Conservation (phyloP, 1,140 invertebrate genomes). For the Theocolax elegans region DNA sequence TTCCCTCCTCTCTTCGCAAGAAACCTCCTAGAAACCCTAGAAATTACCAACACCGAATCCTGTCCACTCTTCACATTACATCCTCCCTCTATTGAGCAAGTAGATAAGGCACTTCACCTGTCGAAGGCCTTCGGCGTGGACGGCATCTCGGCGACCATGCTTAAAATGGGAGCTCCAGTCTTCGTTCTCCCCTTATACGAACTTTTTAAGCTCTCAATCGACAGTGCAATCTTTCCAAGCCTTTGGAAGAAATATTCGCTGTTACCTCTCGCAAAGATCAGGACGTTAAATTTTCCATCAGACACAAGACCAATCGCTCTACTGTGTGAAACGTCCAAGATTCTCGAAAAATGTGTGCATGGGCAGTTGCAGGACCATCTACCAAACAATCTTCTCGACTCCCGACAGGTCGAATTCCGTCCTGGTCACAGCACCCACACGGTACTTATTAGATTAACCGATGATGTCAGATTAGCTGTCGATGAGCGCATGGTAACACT, state of each 20-base stretch:
- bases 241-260: slow-evolving; percentile 6
- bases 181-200: too few species aligned
- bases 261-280: background rate
- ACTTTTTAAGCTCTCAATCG: too few species aligned
- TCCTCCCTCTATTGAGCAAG: too few species aligned
- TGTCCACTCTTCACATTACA: too few species aligned
- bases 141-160: too few species aligned
- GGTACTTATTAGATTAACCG: background rate
- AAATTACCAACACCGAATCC: too few species aligned
- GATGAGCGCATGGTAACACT: background rate
- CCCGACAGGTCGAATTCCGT: slow-evolving; percentile 18
- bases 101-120: too few species aligned
- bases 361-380: background rate
- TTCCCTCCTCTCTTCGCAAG: too few species aligned
- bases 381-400: slow-evolving; percentile 3
- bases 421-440: background rate
- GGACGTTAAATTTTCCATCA: background rate
- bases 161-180: too few species aligned
- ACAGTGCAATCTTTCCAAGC: background rate
- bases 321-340: too few species aligned
- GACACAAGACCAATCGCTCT: slow-evolving; percentile 27
- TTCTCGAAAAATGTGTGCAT: slow-evolving; percentile 4
- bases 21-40: too few species aligned
- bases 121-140: too few species aligned
- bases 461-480: background rate